Conservation (phyloP, 2,113 vertebrate species). For the Sarotherodon lohbergeri region DNA sequence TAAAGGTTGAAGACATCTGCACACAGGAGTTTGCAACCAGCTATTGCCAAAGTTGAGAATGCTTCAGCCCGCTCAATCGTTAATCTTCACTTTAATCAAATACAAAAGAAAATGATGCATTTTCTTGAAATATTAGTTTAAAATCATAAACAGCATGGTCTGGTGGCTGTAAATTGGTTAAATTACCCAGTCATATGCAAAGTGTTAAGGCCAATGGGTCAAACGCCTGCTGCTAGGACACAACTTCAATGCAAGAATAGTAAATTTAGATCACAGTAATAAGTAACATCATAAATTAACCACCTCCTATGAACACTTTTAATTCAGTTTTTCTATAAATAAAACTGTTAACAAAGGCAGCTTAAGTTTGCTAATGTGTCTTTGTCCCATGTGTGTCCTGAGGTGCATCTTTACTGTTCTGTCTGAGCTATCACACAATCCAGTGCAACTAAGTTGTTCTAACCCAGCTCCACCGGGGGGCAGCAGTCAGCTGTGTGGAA, state of each 20-base stretch:
- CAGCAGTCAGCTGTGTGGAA: not conserved
- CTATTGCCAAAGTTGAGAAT: not conserved
- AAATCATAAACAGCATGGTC: not conserved
- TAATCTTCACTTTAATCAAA: not conserved
- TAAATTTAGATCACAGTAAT: rapidly evolving
- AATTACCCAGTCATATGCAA: not conserved
- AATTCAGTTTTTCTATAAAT: not conserved
- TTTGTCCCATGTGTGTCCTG: not conserved
- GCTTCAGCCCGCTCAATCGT: not conserved
- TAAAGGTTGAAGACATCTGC: not conserved
- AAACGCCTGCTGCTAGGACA: not conserved
- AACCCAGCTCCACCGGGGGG: rapidly evolving
- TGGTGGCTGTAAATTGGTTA: not conserved
- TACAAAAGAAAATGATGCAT: not conserved
- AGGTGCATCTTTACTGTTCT: not conserved
- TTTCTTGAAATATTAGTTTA: not conserved
- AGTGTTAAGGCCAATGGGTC: not conserved
- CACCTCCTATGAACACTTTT: not conserved
- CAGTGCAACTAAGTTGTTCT: not conserved
- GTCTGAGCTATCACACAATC: not conserved
- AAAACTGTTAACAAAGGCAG: not conserved
- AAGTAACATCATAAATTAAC: not conserved
- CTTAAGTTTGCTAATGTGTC: not conserved
- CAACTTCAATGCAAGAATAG: not conserved
- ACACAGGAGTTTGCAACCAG: not conserved